A percentile compares a stretch with the other conserved stretches of the same genome.
Evolutionary conservation across 2,888 invertebrate species (phyloP).

Genomic region (Portevinia maculata): DNA sequence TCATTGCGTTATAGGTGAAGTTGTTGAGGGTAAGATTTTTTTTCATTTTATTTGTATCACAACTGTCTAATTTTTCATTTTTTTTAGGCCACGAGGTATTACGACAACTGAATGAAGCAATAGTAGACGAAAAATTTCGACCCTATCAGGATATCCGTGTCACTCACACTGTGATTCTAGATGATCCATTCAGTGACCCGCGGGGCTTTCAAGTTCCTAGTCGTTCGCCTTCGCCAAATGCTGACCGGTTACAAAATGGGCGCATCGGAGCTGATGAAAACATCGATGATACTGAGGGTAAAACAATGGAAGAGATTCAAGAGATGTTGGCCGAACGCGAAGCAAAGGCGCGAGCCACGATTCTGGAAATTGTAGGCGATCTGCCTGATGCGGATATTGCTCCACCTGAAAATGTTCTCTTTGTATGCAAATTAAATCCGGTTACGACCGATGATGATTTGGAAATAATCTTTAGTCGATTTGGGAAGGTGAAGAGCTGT

Average conservation of each 20-base stretch:
- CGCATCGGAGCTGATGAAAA: conserved; percentile 97
- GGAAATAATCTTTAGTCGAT: conserved; percentile 98
- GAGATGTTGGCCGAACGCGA: conserved; percentile 95
- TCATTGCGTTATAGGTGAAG: conserved; percentile 98
- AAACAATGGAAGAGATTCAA: conserved; percentile 91
- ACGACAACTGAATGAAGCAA: conserved; percentile 94
- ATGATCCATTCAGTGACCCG: conserved; percentile 98
- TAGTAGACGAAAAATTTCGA: conserved; percentile 94
- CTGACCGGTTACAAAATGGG: conserved; percentile 91
- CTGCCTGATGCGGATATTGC: conserved; percentile 98
- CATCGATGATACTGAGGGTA: conserved; percentile 94
- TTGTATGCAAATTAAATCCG: conserved; percentile 99
- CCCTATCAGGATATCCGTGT: conserved; percentile 98
- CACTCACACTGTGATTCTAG: conserved; percentile 96
- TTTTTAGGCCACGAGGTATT: conserved; percentile 88
- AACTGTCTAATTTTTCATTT: not conserved
- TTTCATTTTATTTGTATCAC: not conserved
- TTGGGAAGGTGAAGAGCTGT: conserved; percentile 96
- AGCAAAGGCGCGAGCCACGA: conserved; percentile 97
- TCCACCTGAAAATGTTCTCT: conserved; percentile 99
- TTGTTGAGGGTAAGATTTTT: conserved; percentile 88
- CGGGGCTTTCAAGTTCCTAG: conserved; percentile 89
- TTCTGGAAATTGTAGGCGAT: conserved; percentile 99
- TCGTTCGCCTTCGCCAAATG: conserved; percentile 94
- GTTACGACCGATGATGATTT: conserved; percentile 98